phyloP scores from a whole-genome alignment of 2,113 vertebrate genomes.

The Melanostigma gelatinosum region DNA sequence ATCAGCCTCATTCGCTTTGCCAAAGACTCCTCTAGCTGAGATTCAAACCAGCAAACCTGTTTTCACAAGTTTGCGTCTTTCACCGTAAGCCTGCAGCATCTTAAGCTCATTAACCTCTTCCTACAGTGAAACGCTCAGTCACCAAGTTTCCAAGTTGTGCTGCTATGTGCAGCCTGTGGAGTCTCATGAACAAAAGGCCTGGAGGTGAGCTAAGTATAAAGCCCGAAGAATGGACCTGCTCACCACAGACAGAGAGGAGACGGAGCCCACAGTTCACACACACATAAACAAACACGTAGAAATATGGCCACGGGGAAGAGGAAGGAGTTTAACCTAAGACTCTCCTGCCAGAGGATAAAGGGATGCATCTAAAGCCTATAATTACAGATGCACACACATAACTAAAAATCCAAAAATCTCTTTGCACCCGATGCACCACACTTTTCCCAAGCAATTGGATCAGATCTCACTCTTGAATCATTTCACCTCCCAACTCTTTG shows the following conservation, averaged over 20 bases:
- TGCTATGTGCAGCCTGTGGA: constrained; percentile 28
- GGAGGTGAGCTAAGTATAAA: constrained; percentile 51
- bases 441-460: constrained; percentile 65
- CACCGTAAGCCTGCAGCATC: constrained; percentile 9
- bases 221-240: constrained; percentile 61
- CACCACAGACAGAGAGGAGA: constrained; percentile 67
- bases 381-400: constrained; percentile 70
- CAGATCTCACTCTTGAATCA: constrained; percentile 4
- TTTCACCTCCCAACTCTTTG: constrained; percentile 18
- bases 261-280: constrained; percentile 36
- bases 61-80: constrained; percentile 17
- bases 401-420: constrained; percentile 71
- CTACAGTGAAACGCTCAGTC: constrained; percentile 1
- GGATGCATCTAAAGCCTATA: constrained; percentile 71
- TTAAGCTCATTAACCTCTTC: constrained; percentile 34
- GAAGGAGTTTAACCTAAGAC: constrained; percentile 66
- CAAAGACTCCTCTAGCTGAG: not conserved
- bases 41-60: constrained; percentile 37
- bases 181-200: constrained; percentile 50
- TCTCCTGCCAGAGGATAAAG: constrained; percentile 70
- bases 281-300: constrained; percentile 42
- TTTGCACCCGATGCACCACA: constrained; percentile 66
- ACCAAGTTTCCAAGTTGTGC: constrained; percentile 7
- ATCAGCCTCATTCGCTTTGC: not conserved
- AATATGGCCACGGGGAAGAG: constrained; percentile 60